A percentile compares a stretch with the other conserved stretches of the same genome.
phyloP scores from a whole-genome alignment of 2,113 vertebrate species.

The rabbit (Oryctolagus cuniculus) region DNA sequence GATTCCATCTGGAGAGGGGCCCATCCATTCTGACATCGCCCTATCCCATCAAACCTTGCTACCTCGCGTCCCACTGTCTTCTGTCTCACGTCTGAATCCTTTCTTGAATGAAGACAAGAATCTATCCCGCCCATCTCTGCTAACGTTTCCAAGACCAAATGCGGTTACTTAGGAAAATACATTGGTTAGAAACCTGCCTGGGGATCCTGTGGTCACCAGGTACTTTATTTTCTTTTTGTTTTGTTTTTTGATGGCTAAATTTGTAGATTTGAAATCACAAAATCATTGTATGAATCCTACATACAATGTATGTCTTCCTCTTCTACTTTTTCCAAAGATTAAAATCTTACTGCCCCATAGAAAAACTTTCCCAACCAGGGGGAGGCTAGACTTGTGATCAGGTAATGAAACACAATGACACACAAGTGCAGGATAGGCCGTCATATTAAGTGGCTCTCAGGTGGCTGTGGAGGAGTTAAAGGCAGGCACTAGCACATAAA shows the following conservation, averaged over 20 bases:
- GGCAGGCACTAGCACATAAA: not conserved
- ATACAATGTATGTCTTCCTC: not conserved
- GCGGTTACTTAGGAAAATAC: not conserved
- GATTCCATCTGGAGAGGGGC: no score
- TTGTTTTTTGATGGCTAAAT: conserved; percentile 8
- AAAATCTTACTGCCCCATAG: not conserved
- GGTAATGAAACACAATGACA: not conserved
- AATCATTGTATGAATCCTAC: conserved; percentile 19
- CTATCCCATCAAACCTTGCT: no score
- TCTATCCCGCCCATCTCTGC: no score
- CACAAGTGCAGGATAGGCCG: not conserved
- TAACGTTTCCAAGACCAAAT: conserved; percentile 36
- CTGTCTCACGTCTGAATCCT: no score
- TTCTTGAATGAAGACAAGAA: no score
- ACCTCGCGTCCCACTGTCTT: no score
- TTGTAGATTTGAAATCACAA: conserved; percentile 19
- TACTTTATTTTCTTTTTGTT: conserved; percentile 40
- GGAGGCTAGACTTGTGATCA: not conserved
- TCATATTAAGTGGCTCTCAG: no score
- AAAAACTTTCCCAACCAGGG: not conserved
- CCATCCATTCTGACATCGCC: no score
- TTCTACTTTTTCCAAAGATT: not conserved
- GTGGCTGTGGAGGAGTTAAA: not conserved
- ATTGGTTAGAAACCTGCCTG: not conserved
- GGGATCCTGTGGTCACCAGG: not conserved